Evolutionary conservation across 2,797 vertebrate species (phyloP), one percentile per base, ranked within the genome.

Genomic region (Silurus lanzhouensis): DNA sequence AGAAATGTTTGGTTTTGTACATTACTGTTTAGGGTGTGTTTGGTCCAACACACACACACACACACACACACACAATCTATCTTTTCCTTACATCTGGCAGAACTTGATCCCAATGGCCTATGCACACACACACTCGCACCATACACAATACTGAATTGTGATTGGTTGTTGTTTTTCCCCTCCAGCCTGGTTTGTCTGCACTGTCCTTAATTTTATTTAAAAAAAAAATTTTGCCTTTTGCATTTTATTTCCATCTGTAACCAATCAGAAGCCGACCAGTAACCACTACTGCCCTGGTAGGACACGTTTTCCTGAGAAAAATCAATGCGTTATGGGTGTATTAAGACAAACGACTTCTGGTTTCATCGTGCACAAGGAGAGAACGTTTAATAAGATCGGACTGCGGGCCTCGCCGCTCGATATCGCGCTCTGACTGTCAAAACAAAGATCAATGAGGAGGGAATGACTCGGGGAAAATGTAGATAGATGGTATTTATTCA

Each of bases 271-370:
- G 82, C 67, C 68, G 20, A 64, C 63, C 27, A 79, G 58, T 31
- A 58, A 58, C 75, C 19, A 60, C 80, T 55, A 55, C 67, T 83
- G 44, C 74, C 66, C 64, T 63, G 48, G 20, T 74, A 72, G 77
- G 60, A 38, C 68, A 79, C 10, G n/a, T 80, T 83, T 64, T 81
- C 61, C 9, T 22, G 20, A 63, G 66, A 55, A 67, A 80, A 83
- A 87, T 88, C 89, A 77, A 86, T 88, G 89, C 89, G 91, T 90
- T 89, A 84, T 89, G 88, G 90, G 84, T 90, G 85, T 87, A 92
- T 89, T 87, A 90, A 87, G 82, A 91, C 88, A 88, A 83, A 89
- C 88, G 89, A 71, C 58, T 84, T 87, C 82, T 74, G 4, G 85
- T 31, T 27, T 81, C 12, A 4, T 52, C 58, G 46, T 52, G 79